phyloP scores from a whole-genome alignment of 1,140 invertebrate genomes.

The Cherax destructor region DNA sequence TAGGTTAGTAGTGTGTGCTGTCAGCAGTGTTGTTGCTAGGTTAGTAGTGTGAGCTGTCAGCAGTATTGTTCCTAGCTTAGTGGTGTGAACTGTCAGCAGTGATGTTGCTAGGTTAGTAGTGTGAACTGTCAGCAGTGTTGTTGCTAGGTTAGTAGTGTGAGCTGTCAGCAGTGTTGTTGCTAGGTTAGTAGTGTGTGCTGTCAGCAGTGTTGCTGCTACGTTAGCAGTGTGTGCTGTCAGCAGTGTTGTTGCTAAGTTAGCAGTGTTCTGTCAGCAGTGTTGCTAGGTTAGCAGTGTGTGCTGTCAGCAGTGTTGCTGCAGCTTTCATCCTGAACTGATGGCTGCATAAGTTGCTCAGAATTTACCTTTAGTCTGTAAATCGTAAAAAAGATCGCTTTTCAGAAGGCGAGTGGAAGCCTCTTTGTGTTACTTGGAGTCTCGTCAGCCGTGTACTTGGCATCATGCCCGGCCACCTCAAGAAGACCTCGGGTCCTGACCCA shows the following conservation, averaged over 20 bases:
- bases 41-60: no score
- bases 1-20: no score
- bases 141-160: not conserved
- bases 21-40: not conserved
- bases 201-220: no score
- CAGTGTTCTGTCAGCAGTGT: not conserved
- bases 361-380: not conserved
- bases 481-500: constrained; percentile 18
- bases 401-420: not conserved
- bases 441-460: not conserved
- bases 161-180: not conserved
- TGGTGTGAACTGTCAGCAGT: no score
- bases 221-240: no score
- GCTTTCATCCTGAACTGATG: no score
- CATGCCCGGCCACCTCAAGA: constrained; percentile 14
- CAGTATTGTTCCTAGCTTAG: no score
- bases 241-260: no score
- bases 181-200: no score
- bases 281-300: not conserved
- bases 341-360: not conserved
- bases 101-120: not conserved
- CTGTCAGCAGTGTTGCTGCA: no score
- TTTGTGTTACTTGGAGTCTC: not conserved
- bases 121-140: not conserved
- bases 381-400: not conserved